Evolutionary conservation across 1,140 invertebrate species (phyloP), one percentile per base, ranked within the genome.

Genomic region (Drosophila dunni): DNA sequence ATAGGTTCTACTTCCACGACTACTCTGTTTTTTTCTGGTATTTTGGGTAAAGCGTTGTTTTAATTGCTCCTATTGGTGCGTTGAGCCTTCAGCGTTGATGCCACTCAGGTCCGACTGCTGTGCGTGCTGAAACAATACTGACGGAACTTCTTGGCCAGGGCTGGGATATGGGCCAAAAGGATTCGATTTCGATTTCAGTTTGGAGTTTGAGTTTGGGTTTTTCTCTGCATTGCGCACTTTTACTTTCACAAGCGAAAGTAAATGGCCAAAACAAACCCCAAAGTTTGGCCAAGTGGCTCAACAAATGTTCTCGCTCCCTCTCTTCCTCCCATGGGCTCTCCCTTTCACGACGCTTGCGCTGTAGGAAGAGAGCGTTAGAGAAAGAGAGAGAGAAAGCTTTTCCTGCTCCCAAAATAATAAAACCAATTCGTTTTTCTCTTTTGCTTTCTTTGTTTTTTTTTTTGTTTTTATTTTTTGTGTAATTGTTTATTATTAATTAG

Each of bases 401-500:
- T 17, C 0, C 53, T 13, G 17, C 63, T 76, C 44, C 56, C 40
- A 38, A 53, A 38, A 15, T 11, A 20, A 63, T 56, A 40, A 57
- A 68, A 74, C 53, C 78, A 85, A 69, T 60, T 81, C 48, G 62
- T 48, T 69, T 71, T 80, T 73, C 61, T 64, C 46, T 73, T 70
- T 72, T 40, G 62, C 34, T 76, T 48, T 67, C 54, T 68, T 62
- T 38, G 45, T 8, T 2, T 62, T 65, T 50, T 62, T 60, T 69
- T 68, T 48, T 34, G 20, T 36, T 29, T 53, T 8, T 20, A 20
- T 20, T 54, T 42, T 57, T 67, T 61, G 68, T 81, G 70, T 50
- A 79, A 79, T 88, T 76, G 75, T 85, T 86, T 88, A 86, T 86
- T 86, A 88, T 36, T 53, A 56, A 88, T 88, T 86, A 86, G 83